Conservation (phyloP, 2,797 vertebrate species). For the Spheniscus humboldti region DNA sequence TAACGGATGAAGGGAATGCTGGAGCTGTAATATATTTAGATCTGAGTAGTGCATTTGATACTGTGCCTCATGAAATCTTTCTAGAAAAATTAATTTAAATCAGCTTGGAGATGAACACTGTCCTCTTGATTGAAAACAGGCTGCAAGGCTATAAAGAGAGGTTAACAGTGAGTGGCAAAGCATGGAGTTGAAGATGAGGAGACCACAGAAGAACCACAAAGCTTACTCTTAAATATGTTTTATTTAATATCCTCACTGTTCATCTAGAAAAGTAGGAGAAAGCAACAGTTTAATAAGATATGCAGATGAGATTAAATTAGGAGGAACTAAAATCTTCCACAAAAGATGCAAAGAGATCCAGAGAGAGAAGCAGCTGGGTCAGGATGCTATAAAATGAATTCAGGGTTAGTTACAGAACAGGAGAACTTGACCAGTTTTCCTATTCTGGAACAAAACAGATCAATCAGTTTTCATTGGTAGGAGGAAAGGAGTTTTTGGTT, state of each 20-base stretch:
- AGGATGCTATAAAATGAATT: not conserved
- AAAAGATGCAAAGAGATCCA: not conserved
- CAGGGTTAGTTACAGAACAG: not conserved
- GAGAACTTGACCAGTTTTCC: not conserved
- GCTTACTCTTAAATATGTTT: not conserved
- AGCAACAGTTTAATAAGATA: not conserved
- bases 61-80: conserved; percentile 39
- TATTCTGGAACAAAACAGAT: not conserved
- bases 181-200: not conserved
- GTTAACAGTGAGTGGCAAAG: conserved; percentile 9
- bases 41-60: conserved; percentile 31
- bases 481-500: not conserved
- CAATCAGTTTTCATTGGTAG: not conserved
- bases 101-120: conserved; percentile 3
- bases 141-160: conserved; percentile 2
- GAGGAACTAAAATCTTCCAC: not conserved
- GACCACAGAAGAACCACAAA: not conserved
- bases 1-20: conserved; percentile 5
- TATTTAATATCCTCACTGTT: not conserved
- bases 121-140: conserved; percentile 30
- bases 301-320: not conserved
- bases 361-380: not conserved
- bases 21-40: conserved; percentile 39
- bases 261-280: not conserved
- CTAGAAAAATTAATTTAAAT: conserved; percentile 58